Evolutionary conservation across 1,140 invertebrate species (phyloP).

Genomic region (Aphidius ervi): DNA sequence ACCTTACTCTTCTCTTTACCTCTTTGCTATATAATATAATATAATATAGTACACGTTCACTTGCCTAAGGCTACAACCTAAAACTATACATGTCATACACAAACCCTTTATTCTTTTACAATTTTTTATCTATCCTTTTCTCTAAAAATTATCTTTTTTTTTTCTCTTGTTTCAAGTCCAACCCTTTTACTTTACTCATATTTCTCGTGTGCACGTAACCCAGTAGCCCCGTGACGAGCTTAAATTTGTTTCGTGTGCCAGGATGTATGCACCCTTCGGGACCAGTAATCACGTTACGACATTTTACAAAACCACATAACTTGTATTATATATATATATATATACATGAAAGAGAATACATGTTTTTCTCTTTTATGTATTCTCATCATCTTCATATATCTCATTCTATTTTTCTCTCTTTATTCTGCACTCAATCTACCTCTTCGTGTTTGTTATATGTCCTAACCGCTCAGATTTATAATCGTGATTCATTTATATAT

Average conservation of each 20-base stretch:
- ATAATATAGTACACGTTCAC: slow-evolving; percentile 3
- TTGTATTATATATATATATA: neutral
- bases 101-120: too few species aligned
- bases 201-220: too few species aligned
- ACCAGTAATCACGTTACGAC: slow-evolving; percentile 22
- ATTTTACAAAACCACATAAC: slow-evolving; percentile 18
- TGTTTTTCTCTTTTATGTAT: neutral
- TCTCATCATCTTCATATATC: neutral
- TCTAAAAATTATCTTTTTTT: too few species aligned
- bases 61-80: too few species aligned
- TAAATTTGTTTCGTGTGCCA: slow-evolving; percentile 20
- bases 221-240: slow-evolving; percentile 15
- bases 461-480: slow-evolving; percentile 20
- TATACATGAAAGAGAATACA: neutral
- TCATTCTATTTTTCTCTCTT: too few species aligned
- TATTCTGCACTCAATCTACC: neutral
- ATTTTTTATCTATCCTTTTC: too few species aligned
- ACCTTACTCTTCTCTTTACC: neutral
- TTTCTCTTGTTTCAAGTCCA: too few species aligned
- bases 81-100: too few species aligned
- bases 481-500: slow-evolving; percentile 16
- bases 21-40: too few species aligned
- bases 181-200: too few species aligned
- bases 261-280: slow-evolving; percentile 21
- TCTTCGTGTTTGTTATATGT: neutral